phyloP scores from a whole-genome alignment of 2,888 invertebrate genomes.

The Drosophila mayaguana region DNA sequence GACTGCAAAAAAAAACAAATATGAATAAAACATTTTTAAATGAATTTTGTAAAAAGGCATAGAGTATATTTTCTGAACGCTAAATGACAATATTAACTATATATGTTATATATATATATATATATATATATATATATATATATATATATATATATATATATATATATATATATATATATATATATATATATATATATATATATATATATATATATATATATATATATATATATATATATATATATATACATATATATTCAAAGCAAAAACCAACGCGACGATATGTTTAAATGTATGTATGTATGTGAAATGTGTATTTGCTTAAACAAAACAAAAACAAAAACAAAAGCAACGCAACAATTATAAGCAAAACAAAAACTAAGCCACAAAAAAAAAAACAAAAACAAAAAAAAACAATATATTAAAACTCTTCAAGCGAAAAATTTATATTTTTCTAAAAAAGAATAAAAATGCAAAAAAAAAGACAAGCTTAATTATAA shows the following conservation, averaged over 20 bases:
- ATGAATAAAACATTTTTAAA: conserved; percentile 4
- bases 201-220: background rate
- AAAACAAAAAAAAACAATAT: conserved; percentile 5
- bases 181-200: conserved; percentile 23
- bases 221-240: conserved; percentile 24
- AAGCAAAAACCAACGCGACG: conserved; percentile 45
- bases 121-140: conserved; percentile 9
- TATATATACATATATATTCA: conserved; percentile 39
- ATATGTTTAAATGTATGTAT: conserved; percentile 44
- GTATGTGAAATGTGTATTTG: conserved; percentile 56
- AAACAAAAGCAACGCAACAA: conserved; percentile 35
- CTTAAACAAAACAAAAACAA: conserved; percentile 25
- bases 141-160: conserved; percentile 41
- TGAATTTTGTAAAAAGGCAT: conserved; percentile 59
- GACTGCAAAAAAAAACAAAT: conserved; percentile 27
- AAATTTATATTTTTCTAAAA: conserved; percentile 49
- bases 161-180: background rate
- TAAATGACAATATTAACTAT: conserved; percentile 81
- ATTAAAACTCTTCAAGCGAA: conserved; percentile 16
- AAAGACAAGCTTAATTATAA: conserved; percentile 15
- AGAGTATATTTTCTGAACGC: conserved; percentile 77
- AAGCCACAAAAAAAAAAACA: conserved; percentile 20
- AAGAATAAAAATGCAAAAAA: conserved; percentile 1
- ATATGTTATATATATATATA: conserved; percentile 10
- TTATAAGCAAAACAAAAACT: conserved; percentile 32